Conservation (phyloP, 2,113 vertebrate species). For the Peromyscus californicus region DNA sequence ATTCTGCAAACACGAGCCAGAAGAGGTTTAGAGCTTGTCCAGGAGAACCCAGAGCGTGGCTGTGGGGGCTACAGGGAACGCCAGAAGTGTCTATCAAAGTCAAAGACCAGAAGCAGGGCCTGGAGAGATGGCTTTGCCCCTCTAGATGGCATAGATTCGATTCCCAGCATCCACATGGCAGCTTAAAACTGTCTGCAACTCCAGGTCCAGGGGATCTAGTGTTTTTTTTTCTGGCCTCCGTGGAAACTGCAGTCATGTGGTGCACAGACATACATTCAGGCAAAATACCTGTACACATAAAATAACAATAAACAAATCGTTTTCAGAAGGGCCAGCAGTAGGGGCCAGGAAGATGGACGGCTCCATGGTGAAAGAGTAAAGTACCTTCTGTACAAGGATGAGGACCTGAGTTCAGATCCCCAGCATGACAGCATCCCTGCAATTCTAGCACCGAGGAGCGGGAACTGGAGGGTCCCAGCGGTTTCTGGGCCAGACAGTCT, state of each 20-base stretch:
- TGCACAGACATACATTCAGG: background rate
- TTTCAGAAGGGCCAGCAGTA: background rate
- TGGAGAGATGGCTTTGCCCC: background rate
- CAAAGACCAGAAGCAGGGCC: background rate
- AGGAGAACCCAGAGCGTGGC: background rate
- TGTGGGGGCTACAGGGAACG: background rate
- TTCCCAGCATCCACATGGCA: background rate
- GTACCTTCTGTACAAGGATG: background rate
- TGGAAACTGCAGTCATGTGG: background rate
- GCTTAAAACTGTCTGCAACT: background rate
- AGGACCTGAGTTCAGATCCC: background rate
- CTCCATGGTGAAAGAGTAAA: background rate
- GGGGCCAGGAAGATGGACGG: too few species aligned
- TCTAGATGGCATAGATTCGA: background rate
- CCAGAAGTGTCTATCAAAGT: background rate
- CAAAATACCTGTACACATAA: background rate
- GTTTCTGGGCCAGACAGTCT: background rate
- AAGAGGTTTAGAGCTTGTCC: background rate
- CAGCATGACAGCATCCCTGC: background rate
- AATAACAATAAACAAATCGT: background rate
- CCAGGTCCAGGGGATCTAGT: background rate
- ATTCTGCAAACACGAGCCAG: background rate
- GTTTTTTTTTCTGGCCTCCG: background rate
- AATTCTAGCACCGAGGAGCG: background rate
- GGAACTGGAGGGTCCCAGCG: too few species aligned